phyloP scores from a whole-genome alignment of 2,797 vertebrate species.

The Mastacembelus armatus region DNA sequence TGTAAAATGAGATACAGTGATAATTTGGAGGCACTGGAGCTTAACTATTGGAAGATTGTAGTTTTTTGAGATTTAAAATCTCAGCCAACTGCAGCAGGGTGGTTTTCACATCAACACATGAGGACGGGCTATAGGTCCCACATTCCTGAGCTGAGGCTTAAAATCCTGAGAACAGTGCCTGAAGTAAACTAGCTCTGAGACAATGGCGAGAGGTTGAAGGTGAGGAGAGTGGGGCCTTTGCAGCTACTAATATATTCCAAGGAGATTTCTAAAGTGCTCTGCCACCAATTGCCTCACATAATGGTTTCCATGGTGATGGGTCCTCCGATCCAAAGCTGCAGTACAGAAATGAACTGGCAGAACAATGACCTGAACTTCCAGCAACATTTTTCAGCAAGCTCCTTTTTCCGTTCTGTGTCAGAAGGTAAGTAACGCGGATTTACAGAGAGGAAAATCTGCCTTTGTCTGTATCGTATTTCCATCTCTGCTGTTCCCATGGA shows the following conservation, averaged over 20 bases:
- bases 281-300: constrained; percentile 74
- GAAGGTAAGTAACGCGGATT: constrained; percentile 62
- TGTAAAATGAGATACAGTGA: background rate
- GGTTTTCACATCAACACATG: constrained; percentile 28
- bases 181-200: constrained; percentile 58
- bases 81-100: background rate
- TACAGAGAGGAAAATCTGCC: constrained; percentile 52
- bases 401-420: constrained; percentile 50
- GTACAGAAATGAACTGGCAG: constrained; percentile 71
- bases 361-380: constrained; percentile 75
- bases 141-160: constrained; percentile 63
- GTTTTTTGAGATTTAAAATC: no score
- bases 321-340: constrained; percentile 61
- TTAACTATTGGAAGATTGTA: background rate
- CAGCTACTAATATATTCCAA: constrained; percentile 77
- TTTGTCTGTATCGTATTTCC: constrained; percentile 52
- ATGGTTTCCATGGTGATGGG: constrained; percentile 80
- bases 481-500: constrained; percentile 61
- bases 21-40: background rate
- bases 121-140: constrained; percentile 40
- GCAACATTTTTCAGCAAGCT: constrained; percentile 55
- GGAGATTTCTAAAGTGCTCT: constrained; percentile 75
- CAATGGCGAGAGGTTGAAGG: constrained; percentile 69
- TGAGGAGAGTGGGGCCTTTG: constrained; percentile 62
- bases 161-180: constrained; percentile 61